Conservation (phyloP, 2,113 vertebrate species). For the Tachysurus vachellii region DNA sequence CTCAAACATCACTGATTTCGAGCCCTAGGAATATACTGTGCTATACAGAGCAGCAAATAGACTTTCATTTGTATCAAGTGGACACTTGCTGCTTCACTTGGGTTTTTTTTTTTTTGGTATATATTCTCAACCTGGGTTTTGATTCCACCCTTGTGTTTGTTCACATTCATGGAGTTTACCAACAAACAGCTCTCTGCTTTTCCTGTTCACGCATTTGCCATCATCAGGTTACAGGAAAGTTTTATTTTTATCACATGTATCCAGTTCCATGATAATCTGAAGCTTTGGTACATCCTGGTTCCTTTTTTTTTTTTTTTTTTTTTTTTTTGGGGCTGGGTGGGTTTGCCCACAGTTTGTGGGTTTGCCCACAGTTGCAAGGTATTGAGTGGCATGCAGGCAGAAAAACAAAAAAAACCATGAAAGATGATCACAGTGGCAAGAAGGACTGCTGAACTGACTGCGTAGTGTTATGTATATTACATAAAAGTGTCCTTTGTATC, state of each 20-base stretch:
- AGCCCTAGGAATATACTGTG: conserved; percentile 26
- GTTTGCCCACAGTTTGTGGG: conserved; percentile 33
- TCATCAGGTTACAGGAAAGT: not conserved
- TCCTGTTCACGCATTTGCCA: conserved; percentile 1
- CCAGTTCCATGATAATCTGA: conserved; percentile 45
- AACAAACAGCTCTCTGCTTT: conserved; percentile 9
- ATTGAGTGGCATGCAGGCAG: conserved; percentile 16
- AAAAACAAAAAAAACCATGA: not conserved
- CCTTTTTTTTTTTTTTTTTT: not conserved
- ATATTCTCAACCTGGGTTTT: conserved; percentile 15
- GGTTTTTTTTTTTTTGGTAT: not conserved
- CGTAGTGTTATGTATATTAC: conserved; percentile 77
- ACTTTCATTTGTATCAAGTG: conserved; percentile 47
- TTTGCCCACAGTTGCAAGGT: conserved; percentile 39
- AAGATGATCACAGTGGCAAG: conserved; percentile 44
- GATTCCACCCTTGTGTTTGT: not conserved
- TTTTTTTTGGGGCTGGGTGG: conserved; percentile 13
- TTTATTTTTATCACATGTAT: conserved; percentile 6
- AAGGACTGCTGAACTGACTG: conserved; percentile 68
- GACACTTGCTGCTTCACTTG: conserved; percentile 34
- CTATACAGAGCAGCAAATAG: conserved; percentile 36
- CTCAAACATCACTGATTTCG: conserved; percentile 16
- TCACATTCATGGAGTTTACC: conserved; percentile 14
- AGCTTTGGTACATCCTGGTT: conserved; percentile 41
- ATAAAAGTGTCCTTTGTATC: conserved; percentile 72